These are phyloP conservation scores for Chymomyza procnemis DNA, from an alignment of 2,888 invertebrate species.

Conservation along the genomic window DNA sequence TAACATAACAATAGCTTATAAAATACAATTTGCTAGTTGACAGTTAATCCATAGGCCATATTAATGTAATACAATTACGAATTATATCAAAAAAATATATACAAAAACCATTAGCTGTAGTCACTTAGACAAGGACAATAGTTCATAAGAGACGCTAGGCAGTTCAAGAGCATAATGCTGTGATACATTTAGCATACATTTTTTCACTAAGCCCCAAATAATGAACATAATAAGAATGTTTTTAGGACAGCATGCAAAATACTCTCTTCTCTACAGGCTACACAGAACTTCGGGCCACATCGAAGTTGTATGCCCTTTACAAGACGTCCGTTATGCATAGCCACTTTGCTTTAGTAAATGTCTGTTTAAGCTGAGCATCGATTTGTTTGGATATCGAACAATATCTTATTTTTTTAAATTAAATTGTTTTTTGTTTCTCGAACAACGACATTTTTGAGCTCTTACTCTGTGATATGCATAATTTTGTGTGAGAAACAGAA, in stretches of 20 bases:
- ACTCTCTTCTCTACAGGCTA: slow-evolving; percentile 11
- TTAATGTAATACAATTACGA: slow-evolving; percentile 18
- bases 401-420: too few species aligned
- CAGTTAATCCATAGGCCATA: slow-evolving; percentile 17
- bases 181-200: slow-evolving; percentile 73
- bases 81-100: slow-evolving; percentile 11
- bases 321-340: slow-evolving; percentile 13
- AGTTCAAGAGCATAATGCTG: slow-evolving; percentile 73
- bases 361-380: too few species aligned
- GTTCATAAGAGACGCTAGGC: slow-evolving; percentile 67
- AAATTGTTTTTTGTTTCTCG: too few species aligned
- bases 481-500: too few species aligned
- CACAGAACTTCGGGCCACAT: slow-evolving; percentile 6
- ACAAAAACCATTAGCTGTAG: slow-evolving; percentile 33
- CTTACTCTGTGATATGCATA: too few species aligned
- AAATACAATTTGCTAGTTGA: neutral
- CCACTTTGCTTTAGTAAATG: slow-evolving; percentile 38
- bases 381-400: too few species aligned
- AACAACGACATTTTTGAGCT: too few species aligned
- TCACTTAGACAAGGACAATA: slow-evolving; percentile 56
- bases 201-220: slow-evolving; percentile 24
- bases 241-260: slow-evolving; percentile 2
- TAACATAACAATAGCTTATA: neutral
- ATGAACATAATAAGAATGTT: neutral
- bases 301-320: slow-evolving; percentile 33